phyloP scores from a whole-genome alignment of 2,797 vertebrate species.

The Trematomus bernacchii region DNA sequence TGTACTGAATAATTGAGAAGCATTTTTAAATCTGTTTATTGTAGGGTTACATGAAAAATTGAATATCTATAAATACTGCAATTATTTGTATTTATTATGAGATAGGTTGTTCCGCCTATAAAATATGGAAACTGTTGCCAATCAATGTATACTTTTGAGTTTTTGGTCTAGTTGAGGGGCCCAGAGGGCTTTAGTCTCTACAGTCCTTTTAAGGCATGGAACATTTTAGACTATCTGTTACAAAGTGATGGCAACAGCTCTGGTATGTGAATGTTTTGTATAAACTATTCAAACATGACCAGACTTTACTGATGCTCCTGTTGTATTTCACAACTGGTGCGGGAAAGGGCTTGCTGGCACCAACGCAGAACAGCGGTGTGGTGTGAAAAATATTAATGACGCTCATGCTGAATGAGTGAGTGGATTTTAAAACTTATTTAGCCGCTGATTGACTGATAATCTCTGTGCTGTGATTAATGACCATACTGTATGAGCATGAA shows the following conservation, averaged over 20 bases:
- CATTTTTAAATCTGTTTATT: neutral
- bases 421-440: conserved; percentile 35
- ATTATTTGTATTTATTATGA: neutral
- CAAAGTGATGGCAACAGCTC: neutral
- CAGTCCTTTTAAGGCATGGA: neutral
- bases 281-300: neutral
- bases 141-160: neutral
- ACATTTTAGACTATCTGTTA: neutral
- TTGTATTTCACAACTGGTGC: conserved; percentile 1
- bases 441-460: conserved; percentile 40
- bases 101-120: neutral
- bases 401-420: conserved; percentile 12
- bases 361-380: neutral
- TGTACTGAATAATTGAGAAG: neutral
- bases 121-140: neutral
- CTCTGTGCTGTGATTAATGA: conserved; percentile 38
- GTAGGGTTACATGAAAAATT: neutral
- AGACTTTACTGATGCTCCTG: neutral
- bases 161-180: neutral
- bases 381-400: neutral
- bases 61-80: neutral
- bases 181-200: neutral
- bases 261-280: neutral
- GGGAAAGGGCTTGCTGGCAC: neutral
- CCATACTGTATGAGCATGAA: conserved; percentile 9